phyloP scores from a whole-genome alignment of 2,888 invertebrate genomes.

The Leucoma salicis region DNA sequence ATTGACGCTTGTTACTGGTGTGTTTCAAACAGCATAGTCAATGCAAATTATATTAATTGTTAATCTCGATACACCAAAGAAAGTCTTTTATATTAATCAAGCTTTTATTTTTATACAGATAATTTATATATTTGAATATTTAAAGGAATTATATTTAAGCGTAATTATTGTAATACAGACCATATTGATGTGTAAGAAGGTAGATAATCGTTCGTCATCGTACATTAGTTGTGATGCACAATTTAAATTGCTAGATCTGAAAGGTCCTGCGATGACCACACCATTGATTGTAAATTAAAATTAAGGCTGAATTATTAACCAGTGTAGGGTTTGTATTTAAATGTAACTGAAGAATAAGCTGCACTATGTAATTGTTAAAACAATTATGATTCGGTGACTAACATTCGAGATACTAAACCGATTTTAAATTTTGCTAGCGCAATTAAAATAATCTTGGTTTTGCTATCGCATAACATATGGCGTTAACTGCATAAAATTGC shows the following conservation, averaged over 20 bases:
- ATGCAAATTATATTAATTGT: constrained; percentile 23
- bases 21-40: background rate
- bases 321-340: background rate
- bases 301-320: constrained; percentile 27
- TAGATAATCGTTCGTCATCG: constrained; percentile 4
- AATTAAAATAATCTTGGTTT: background rate
- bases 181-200: background rate
- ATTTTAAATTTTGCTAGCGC: background rate
- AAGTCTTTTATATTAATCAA: constrained; percentile 18
- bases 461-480: background rate
- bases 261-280: background rate
- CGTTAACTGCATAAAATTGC: too few relatives aligned
- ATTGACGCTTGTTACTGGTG: too few relatives aligned
- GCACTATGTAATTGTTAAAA: background rate
- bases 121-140: constrained; percentile 8
- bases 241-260: background rate
- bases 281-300: constrained; percentile 11
- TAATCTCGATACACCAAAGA: constrained; percentile 29
- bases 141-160: constrained; percentile 19
- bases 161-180: constrained; percentile 3
- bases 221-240: constrained; percentile 15
- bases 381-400: background rate
- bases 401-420: background rate
- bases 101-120: constrained; percentile 23
- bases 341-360: background rate